A percentile compares a stretch with the other conserved stretches of the same genome.
phyloP scores from a whole-genome alignment of 2,113 vertebrate species.

The Athene cunicularia region DNA sequence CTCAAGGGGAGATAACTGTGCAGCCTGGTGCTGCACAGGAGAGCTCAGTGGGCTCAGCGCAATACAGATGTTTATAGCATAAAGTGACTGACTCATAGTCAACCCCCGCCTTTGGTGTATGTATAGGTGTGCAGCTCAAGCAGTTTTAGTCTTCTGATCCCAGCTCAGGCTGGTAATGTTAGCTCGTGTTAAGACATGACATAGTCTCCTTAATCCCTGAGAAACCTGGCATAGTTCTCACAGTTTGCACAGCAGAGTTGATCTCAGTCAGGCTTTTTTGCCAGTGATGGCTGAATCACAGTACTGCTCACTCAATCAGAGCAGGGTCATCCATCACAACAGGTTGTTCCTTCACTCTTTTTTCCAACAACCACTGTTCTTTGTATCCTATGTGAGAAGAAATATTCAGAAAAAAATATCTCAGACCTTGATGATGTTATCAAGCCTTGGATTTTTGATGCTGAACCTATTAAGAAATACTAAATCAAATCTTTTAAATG shows the following conservation, averaged over 20 bases:
- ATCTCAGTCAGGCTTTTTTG: not conserved
- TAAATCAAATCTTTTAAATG: not conserved
- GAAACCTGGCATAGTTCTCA: not conserved
- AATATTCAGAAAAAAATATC: not conserved
- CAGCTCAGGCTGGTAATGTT: not conserved
- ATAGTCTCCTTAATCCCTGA: not conserved
- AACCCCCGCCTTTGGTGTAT: accelerated
- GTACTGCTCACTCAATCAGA: not conserved
- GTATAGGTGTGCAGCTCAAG: not conserved
- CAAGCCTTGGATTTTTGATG: not conserved
- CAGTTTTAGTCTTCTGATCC: not conserved
- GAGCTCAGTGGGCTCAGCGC: accelerated
- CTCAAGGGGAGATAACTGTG: too few species aligned
- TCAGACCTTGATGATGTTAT: not conserved
- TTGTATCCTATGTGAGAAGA: not conserved
- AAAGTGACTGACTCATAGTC: not conserved
- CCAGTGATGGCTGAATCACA: not conserved
- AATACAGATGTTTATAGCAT: accelerated
- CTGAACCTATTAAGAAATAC: not conserved
- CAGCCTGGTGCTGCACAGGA: not conserved
- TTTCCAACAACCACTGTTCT: not conserved
- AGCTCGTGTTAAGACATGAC: not conserved
- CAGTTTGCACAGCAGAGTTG: not conserved
- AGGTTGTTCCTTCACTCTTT: not conserved
- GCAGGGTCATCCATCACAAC: accelerated